Evolutionary conservation across 2,888 invertebrate genomes (phyloP).

Genomic region (Metacarcinus magister): DNA sequence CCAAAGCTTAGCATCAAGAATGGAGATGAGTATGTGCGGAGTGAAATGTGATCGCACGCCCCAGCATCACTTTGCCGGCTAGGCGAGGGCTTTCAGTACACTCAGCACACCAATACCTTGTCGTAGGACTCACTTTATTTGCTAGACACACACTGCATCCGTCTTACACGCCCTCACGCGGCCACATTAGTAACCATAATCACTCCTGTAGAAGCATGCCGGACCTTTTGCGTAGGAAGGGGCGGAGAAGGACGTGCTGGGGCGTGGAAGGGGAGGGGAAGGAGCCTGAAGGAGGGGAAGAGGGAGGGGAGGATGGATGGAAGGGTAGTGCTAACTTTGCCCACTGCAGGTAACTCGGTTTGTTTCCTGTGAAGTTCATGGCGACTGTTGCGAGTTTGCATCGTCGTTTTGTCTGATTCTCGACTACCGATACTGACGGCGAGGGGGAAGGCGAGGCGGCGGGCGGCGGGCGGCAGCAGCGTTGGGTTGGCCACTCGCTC

Average conservation of each 20-base stretch:
- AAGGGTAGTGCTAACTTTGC: not conserved
- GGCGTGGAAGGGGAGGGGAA: not conserved
- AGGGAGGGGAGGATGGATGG: not conserved
- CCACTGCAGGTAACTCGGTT: not conserved
- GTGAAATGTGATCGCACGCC: not conserved
- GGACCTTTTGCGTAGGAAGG: not conserved
- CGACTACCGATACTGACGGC: not conserved
- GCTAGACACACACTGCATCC: not conserved
- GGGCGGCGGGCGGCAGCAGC: no score
- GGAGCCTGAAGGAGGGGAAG: constrained; percentile 9
- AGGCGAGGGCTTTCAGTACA: not conserved
- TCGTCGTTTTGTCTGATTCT: not conserved
- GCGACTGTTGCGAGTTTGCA: not conserved
- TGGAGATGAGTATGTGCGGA: constrained; percentile 6
- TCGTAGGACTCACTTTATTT: not conserved
- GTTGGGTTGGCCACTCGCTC: no score
- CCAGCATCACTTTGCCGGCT: not conserved
- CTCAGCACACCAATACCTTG: constrained; percentile 36
- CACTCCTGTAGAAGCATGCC: not conserved
- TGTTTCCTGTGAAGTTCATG: constrained; percentile 38
- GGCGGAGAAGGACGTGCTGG: not conserved
- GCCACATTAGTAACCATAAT: constrained; percentile 34
- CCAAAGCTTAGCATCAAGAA: not conserved
- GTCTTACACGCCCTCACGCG: not conserved
- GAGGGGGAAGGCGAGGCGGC: not conserved